A percentile compares a stretch with the other conserved stretches of the same genome.
Conservation (phyloP, 2,888 invertebrate genomes). For the Bombyx huttoni region DNA sequence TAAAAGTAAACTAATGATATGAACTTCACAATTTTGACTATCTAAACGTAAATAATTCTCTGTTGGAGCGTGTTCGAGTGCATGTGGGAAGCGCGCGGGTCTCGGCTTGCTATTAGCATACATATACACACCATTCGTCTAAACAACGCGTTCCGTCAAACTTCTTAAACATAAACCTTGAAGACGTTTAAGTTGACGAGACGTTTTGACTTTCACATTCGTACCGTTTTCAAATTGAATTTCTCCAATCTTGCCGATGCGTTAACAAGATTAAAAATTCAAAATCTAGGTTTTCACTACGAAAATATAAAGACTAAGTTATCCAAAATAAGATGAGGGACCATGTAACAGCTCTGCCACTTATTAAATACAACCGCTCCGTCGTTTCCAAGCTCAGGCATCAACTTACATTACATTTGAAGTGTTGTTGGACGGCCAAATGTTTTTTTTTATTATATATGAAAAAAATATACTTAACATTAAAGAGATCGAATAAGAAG, state of each 20-base stretch:
- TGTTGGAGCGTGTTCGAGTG: neutral
- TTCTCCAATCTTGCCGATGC: too few species aligned
- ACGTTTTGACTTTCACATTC: too few species aligned
- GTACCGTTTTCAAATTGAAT: too few species aligned
- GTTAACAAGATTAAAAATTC: too few species aligned
- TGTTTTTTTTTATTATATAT: neutral
- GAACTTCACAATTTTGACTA: constrained; percentile 68
- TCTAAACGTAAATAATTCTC: constrained; percentile 50
- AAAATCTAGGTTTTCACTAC: too few species aligned
- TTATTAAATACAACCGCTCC: neutral
- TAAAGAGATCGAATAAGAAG: neutral
- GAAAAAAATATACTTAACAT: neutral
- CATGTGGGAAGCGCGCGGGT: neutral
- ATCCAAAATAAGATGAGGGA: neutral
- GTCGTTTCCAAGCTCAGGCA: neutral
- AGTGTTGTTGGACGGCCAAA: neutral
- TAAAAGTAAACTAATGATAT: constrained; percentile 71
- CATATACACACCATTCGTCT: neutral
- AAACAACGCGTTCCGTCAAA: too few species aligned
- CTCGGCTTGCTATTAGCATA: neutral
- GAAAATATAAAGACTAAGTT: too few species aligned
- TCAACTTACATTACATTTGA: neutral
- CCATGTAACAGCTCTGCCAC: neutral
- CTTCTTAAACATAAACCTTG: too few species aligned
- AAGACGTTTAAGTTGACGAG: too few species aligned